Evolutionary conservation across 2,113 vertebrate species (phyloP).

Genomic region (Cryptomyrus ogoouensis): DNA sequence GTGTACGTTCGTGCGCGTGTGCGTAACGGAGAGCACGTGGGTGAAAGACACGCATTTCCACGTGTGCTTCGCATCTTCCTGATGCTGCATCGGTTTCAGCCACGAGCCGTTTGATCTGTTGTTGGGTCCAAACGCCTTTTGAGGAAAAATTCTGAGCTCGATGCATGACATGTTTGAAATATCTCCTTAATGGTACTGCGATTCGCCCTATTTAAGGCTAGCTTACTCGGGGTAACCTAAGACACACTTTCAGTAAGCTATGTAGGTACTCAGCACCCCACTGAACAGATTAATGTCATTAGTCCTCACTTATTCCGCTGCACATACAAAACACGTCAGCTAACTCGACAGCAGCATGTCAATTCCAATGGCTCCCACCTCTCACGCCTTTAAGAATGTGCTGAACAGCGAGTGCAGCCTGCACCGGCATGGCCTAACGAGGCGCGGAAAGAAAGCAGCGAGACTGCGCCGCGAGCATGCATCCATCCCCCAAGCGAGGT

Average conservation of each 20-base stretch:
- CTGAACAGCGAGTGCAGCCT: background rate
- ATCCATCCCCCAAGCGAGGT: background rate
- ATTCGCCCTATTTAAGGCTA: background rate
- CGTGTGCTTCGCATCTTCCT: background rate
- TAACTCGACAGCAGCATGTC: background rate
- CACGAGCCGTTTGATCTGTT: background rate
- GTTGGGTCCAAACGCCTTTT: background rate
- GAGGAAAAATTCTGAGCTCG: background rate
- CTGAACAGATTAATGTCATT: conserved; percentile 3
- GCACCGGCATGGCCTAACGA: background rate
- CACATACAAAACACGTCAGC: background rate
- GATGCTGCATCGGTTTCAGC: background rate
- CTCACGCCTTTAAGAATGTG: background rate
- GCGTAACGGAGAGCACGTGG: background rate
- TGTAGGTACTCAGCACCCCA: background rate
- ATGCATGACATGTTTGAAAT: background rate
- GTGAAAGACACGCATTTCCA: background rate
- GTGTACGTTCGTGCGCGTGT: background rate
- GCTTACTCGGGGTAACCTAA: background rate
- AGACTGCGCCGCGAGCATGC: background rate
- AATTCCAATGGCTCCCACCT: background rate
- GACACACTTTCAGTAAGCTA: background rate
- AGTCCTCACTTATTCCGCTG: background rate
- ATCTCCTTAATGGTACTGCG: background rate
- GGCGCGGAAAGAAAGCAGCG: background rate